Evolutionary conservation across 2,797 vertebrate genomes (phyloP), one percentile per base, ranked within the genome.

Genomic region (Pantherophis vulpinus): DNA sequence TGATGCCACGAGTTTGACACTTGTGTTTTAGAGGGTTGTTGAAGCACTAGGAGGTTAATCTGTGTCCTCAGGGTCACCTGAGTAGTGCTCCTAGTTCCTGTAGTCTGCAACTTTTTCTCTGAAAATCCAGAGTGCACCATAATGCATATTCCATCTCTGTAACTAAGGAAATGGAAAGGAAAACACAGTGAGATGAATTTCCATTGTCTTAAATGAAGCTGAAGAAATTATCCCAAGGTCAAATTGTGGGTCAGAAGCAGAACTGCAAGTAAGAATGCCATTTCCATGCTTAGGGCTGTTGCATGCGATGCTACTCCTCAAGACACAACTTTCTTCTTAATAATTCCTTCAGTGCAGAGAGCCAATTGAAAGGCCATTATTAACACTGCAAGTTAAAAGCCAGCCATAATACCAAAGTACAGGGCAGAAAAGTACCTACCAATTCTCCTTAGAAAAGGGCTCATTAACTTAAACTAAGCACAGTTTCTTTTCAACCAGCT

Each of bases 151-250:
- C 11, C 2, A 0, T 37, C 11, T 37, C 18, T 14, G 8, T 59
- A 88, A 37, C n/a, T 18, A 88, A 88, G 32, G 55, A 60, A 90
- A 94, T 89, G 51, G 90, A 92, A n/a, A 3, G 10, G 42, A 12
- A 70, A 25, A 51, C 8, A 4, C 16, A 60, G 25, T 25, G 37
- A 12, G 32, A 86, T 23, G 70, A 37, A 59, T 88, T 13, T 20
- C 29, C 1, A 0, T 51, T 20, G 61, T 20, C 89, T 59, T 37
- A 87, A 88, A 90, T 47, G 27, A 16, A 93, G 63, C n/a, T 55
- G 27, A 93, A 95, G 91, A 37, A 11, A 90, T 54, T 90, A 63
- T 93, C 37, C 61, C 32, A 55, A 90, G 54, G 4, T 92, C 32
- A 56, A 51, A 86, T 16, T 10, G 29, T 37, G 18, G 63, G 54